phyloP scores from a whole-genome alignment of 2,888 invertebrate species.

The Cheilosia variabilis region DNA sequence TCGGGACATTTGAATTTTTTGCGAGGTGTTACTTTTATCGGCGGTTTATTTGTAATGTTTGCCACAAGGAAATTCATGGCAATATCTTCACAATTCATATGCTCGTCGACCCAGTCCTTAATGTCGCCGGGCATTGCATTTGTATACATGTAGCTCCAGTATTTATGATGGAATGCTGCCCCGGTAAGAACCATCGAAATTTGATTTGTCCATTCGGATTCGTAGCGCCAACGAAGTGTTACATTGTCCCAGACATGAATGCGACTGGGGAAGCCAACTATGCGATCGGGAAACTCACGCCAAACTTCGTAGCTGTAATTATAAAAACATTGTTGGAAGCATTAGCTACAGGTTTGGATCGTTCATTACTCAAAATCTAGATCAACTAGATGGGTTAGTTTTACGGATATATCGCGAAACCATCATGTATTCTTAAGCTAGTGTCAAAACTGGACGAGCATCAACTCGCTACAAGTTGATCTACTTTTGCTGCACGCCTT shows the following conservation, averaged over 20 bases:
- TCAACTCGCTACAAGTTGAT: no score
- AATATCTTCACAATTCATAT: slow-evolving; percentile 99
- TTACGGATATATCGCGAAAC: no score
- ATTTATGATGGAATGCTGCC: slow-evolving; percentile 98
- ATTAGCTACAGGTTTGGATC: background rate
- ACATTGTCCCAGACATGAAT: slow-evolving; percentile 97
- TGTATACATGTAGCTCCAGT: slow-evolving; percentile 97
- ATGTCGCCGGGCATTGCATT: slow-evolving; percentile 93
- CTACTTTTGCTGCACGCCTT: no score
- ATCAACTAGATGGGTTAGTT: no score
- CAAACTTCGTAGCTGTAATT: slow-evolving; percentile 91
- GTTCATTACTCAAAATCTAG: slow-evolving; percentile 79
- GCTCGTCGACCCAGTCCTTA: slow-evolving; percentile 95
- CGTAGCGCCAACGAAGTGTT: slow-evolving; percentile 94
- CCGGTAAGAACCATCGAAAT: slow-evolving; percentile 98
- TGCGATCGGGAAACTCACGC: slow-evolving; percentile 97
- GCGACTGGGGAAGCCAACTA: slow-evolving; percentile 97
- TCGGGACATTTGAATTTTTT: slow-evolving; percentile 99
- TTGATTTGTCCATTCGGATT: slow-evolving; percentile 98
- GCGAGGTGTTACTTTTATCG: slow-evolving; percentile 96
- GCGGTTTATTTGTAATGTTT: slow-evolving; percentile 96
- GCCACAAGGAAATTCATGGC: slow-evolving; percentile 99
- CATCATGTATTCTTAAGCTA: no score
- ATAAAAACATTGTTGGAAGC: slow-evolving; percentile 4
- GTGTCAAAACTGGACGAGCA: no score